These are phyloP conservation scores for Littorina saxatilis DNA, from an alignment of 1,140 invertebrate genomes.

Conservation along the genomic window DNA sequence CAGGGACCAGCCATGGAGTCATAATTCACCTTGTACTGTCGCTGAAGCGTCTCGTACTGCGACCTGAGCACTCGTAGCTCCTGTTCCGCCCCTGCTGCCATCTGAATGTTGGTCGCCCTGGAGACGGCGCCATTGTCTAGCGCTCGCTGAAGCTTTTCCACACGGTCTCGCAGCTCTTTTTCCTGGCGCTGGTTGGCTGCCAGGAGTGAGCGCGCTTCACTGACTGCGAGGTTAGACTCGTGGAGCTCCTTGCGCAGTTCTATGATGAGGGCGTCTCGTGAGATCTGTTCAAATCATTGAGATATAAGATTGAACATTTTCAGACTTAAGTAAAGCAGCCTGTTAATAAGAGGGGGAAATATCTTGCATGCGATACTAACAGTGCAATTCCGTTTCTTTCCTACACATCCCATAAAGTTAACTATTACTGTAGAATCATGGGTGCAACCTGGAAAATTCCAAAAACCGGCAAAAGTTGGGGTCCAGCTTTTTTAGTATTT, in stretches of 20 bases:
- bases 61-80: slow-evolving; percentile 57
- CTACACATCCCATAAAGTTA: too few species aligned
- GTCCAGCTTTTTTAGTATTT: too few species aligned
- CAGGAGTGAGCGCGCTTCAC: slow-evolving; percentile 66
- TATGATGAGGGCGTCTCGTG: slow-evolving; percentile 35
- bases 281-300: slow-evolving; percentile 7
- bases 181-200: slow-evolving; percentile 65
- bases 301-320: too few species aligned
- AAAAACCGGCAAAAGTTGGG: too few species aligned
- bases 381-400: too few species aligned
- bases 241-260: slow-evolving; percentile 58
- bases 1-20: too few species aligned
- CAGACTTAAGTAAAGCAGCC: too few species aligned
- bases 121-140: slow-evolving; percentile 50
- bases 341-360: neutral
- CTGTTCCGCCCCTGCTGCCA: slow-evolving; percentile 47
- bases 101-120: slow-evolving; percentile 39
- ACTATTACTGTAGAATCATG: too few species aligned
- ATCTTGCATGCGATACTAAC: neutral
- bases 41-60: slow-evolving; percentile 55
- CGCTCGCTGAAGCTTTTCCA: slow-evolving; percentile 52
- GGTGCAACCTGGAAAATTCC: too few species aligned
- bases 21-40: slow-evolving; percentile 62
- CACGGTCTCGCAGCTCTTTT: slow-evolving; percentile 54
- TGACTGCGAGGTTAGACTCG: slow-evolving; percentile 67